These are phyloP conservation scores for Oncorhynchus kisutch DNA, from an alignment of 2,113 vertebrate species.

Conservation along the genomic window DNA sequence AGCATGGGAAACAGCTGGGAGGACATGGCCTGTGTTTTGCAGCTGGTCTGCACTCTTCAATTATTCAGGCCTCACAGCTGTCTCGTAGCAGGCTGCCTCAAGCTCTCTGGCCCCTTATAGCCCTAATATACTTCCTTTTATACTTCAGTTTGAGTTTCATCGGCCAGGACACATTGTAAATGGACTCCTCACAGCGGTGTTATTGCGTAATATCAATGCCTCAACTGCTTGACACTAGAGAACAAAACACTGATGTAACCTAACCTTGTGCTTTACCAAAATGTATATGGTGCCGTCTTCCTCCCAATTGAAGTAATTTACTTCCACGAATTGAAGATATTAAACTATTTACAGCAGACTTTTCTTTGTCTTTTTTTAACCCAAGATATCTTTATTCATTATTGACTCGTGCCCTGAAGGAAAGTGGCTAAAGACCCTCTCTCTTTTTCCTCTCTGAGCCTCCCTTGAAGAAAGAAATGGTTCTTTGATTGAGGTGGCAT, in stretches of 20 bases:
- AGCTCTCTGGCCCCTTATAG: conserved; percentile 47
- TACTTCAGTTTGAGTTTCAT: conserved; percentile 17
- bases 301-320: conserved; percentile 35
- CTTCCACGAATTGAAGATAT: conserved; percentile 41
- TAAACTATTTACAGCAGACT: conserved; percentile 18
- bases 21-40: conserved; percentile 62
- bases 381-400: conserved; percentile 87
- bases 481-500: conserved; percentile 89
- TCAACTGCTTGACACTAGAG: neutral
- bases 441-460: conserved; percentile 88
- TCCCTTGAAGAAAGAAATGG: conserved; percentile 91
- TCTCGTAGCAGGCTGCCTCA: conserved; percentile 61
- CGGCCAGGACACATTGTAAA: conserved; percentile 22
- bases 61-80: conserved; percentile 73
- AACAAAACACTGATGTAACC: conserved; percentile 8
- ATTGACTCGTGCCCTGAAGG: conserved; percentile 92
- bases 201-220: conserved; percentile 36
- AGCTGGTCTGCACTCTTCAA: conserved; percentile 63
- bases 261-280: conserved; percentile 27
- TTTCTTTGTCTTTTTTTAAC: conserved; percentile 70
- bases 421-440: conserved; percentile 89
- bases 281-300: conserved; percentile 1
- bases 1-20: conserved; percentile 65
- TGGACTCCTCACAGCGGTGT: conserved; percentile 25
- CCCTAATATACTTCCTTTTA: conserved; percentile 26